phyloP scores from a whole-genome alignment of 2,113 vertebrate genomes.

The Eretmochelys imbricata region DNA sequence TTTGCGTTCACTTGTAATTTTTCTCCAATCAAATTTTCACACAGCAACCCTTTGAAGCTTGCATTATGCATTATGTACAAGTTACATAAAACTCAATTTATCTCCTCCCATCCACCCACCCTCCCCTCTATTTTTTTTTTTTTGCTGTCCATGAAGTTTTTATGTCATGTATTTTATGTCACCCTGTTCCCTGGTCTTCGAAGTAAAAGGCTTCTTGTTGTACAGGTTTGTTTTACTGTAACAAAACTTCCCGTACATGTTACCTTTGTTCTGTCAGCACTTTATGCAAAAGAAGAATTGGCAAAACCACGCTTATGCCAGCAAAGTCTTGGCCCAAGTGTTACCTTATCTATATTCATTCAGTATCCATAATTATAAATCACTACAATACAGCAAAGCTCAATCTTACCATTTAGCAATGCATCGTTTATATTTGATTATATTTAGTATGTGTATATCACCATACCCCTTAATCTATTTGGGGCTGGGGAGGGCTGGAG shows the following conservation, averaged over 20 bases:
- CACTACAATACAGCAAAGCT: neutral
- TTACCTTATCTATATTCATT: neutral
- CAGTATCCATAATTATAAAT: neutral
- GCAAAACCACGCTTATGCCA: neutral
- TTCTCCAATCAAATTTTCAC: neutral
- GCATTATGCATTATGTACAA: neutral
- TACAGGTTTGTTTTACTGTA: neutral
- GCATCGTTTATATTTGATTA: neutral
- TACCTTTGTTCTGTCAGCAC: neutral
- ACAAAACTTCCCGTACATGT: neutral
- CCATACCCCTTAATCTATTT: neutral
- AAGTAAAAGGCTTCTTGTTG: neutral
- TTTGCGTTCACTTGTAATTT: neutral
- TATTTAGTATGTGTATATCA: neutral
- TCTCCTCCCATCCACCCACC: too few species aligned
- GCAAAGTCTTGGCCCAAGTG: neutral
- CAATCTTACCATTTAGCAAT: neutral
- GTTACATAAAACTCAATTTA: too few species aligned
- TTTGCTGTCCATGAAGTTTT: neutral
- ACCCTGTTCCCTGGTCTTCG: neutral
- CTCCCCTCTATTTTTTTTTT: neutral
- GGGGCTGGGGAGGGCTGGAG: too few species aligned
- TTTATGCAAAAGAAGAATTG: neutral
- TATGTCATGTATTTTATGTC: neutral
- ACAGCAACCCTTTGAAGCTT: neutral